Percentiles rank a stretch among this genome's conserved stretches.
Conservation (phyloP, 23 tunicate species). For the Trididemnum miniatum region DNA sequence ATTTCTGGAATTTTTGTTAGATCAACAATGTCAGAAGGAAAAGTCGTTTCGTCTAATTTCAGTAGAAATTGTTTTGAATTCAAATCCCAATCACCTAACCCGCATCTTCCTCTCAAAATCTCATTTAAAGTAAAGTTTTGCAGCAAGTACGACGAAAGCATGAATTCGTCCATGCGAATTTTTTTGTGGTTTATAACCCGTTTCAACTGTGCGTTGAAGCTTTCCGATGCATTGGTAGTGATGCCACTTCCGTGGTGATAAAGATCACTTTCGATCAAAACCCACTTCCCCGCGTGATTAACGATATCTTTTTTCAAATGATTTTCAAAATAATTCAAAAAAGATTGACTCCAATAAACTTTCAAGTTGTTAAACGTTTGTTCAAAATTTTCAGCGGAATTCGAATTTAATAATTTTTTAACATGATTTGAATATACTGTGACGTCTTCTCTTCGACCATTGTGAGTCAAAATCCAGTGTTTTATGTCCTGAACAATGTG, state of each 20-base stretch:
- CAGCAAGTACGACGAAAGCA: not conserved
- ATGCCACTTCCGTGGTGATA: not conserved
- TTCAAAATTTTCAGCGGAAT: not conserved
- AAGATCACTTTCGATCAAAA: not conserved
- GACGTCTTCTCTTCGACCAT: not conserved
- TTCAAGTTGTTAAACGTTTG: not conserved
- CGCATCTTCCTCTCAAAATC: constrained; percentile 4
- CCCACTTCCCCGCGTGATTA: not conserved
- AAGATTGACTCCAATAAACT: not conserved
- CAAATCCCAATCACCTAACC: not conserved
- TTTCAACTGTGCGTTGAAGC: not conserved
- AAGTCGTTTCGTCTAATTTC: not conserved
- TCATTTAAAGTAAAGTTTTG: not conserved
- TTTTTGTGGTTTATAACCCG: not conserved
- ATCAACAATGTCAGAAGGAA: not conserved
- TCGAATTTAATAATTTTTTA: not conserved
- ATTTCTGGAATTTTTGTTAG: not conserved
- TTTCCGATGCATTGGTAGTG: not conserved
- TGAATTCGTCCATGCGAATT: not conserved
- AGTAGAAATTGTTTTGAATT: not conserved
- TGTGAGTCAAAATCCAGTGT: not conserved
- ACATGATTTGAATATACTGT: not conserved
- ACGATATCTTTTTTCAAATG: not conserved
- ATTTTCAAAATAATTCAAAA: not conserved
- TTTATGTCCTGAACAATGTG: not conserved